Base-by-base conservation (phyloP, 92 coral and sea anemone species). In the Porites divaricata region DNA sequence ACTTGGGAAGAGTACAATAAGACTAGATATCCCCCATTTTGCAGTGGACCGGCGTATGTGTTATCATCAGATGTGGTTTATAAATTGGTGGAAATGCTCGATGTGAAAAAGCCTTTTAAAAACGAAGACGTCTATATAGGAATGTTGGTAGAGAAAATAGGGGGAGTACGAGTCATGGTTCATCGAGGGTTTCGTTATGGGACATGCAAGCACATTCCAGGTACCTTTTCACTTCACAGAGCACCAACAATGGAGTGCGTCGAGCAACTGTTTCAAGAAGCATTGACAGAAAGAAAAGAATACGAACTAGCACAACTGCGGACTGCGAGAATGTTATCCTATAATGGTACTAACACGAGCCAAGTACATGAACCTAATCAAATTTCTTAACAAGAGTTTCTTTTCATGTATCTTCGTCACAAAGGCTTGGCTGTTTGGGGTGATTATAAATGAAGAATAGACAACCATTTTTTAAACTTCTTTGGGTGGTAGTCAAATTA, bases 51-150 rank as follows among this genome's bases (percentile, higher is more conserved):
- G 0, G 95, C 87, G 1, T 79, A 84, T 23, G 54, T 91, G 11
- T 78, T 91, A 4, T 85, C 95, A 0, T 15, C 25, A 0, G 95
- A 91, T 50, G 87, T 88, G 15, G 87, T 88, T 13, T 19, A 25
- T 6, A 21, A 9, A 50, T 62, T 88, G 2, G 57, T 85, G 28
- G 64, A 73, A 8, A 22, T 61, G 56, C 84, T 66, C 54, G 71
- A 67, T 78, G 92, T 84, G 26, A 50, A 74, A 12, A 70, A 86
- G 59, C 75, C 70, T 35, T 79, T 65, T 41, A 79, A 50, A 75
- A 80, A 85, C 7, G 92, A 89, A 22, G 89, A 86, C 56, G 93
- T 82, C 4, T 90, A 86, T 70, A 28, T 86, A 2, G 87, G 93
- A 15, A 77, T 28, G 50, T 20, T 77, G 8, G 70, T 41, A 0